Evolutionary conservation across 2,888 invertebrate species (phyloP).

Genomic region (Diarsia rubi): DNA sequence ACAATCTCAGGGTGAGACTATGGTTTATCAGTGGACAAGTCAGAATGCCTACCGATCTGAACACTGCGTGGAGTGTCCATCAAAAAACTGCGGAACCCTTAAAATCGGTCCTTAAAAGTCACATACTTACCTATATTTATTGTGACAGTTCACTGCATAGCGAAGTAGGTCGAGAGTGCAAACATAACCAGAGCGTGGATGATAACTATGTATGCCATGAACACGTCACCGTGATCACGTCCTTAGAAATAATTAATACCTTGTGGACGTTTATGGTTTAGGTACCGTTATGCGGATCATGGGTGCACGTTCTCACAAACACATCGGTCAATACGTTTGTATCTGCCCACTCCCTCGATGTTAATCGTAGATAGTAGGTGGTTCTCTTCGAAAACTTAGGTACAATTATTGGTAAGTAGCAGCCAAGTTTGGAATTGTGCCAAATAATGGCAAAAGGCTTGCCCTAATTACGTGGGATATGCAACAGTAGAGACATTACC

Average conservation of each 20-base stretch:
- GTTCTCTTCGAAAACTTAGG: constrained; percentile 33
- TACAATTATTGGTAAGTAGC: constrained; percentile 26
- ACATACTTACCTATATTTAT: neutral
- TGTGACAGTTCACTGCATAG: neutral
- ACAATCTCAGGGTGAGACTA: constrained; percentile 38
- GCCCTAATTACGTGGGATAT: constrained; percentile 26
- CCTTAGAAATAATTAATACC: constrained; percentile 29
- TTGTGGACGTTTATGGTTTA: constrained; percentile 12
- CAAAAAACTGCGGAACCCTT: neutral
- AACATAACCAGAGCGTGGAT: constrained; percentile 11
- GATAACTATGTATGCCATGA: neutral
- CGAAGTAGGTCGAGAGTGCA: constrained; percentile 3
- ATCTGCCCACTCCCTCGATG: neutral
- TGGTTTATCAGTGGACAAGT: constrained; percentile 23
- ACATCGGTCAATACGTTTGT: constrained; percentile 1
- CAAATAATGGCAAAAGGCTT: constrained; percentile 36
- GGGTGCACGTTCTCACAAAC: constrained; percentile 7
- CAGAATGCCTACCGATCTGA: neutral
- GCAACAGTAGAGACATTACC: constrained; percentile 17
- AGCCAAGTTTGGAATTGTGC: constrained; percentile 35
- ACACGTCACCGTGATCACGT: constrained; percentile 13
- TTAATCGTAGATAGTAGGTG: neutral
- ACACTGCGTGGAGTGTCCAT: neutral
- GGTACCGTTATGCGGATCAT: constrained; percentile 32
- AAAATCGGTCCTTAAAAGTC: too few relatives aligned